A percentile compares a stretch with the other conserved stretches of the same genome.
Conservation (phyloP, 2,113 vertebrate species). For the Myiopsitta monachus region DNA sequence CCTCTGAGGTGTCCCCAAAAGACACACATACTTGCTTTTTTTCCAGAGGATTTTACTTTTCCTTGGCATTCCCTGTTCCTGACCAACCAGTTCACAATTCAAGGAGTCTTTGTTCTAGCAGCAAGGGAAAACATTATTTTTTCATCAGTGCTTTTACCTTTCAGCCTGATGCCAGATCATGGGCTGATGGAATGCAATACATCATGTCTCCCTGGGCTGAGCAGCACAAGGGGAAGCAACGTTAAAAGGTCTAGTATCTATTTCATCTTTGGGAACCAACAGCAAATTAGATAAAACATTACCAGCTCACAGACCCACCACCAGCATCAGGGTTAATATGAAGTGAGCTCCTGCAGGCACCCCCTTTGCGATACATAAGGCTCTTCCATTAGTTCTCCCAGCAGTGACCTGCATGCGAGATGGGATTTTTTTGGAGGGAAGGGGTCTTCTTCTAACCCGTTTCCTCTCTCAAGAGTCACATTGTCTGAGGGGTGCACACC, state of each 20-base stretch:
- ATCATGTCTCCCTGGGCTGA: neutral
- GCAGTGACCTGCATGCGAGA: neutral
- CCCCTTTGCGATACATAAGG: neutral
- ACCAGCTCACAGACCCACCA: neutral
- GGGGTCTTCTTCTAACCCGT: neutral
- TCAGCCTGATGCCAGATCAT: neutral
- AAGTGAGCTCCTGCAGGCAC: neutral
- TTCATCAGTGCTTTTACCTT: neutral
- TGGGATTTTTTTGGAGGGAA: neutral
- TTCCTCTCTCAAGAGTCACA: neutral
- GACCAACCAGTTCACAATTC: neutral
- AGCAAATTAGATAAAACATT: conserved; percentile 32
- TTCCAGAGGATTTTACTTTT: conserved; percentile 19
- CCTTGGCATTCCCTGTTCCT: conserved; percentile 13
- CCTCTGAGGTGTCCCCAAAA: neutral
- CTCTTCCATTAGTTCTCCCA: neutral
- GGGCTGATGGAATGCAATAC: neutral
- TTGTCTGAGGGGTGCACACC: neutral
- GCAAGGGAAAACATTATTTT: neutral
- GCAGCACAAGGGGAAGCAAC: neutral
- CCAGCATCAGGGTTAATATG: neutral
- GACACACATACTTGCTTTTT: neutral
- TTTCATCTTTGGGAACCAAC: neutral
- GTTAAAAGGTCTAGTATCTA: neutral
- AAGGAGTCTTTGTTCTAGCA: neutral